Evolutionary conservation across 2,113 vertebrate species (phyloP), one percentile per base, ranked within the genome.

Genomic region (Acanthisitta chloris): DNA sequence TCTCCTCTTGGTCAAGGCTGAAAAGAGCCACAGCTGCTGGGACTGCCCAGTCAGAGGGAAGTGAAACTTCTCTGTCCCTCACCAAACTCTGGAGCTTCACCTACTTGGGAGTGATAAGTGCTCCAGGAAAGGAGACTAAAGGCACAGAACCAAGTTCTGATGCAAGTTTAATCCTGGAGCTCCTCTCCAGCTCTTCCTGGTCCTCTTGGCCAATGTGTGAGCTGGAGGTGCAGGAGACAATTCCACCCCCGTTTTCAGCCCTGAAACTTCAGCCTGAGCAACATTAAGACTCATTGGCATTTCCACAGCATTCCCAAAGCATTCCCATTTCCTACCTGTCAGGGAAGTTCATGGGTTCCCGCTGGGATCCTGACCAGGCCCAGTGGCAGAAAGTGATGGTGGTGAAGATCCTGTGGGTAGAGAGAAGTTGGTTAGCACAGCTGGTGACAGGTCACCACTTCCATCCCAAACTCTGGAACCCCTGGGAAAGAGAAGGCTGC

Each of bases 331-430:
- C 77, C 62, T 95, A 97, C 96, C 96, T 91, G 91, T 85, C 87
- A 92, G 70, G 8, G 95, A 91, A 62, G 94, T 79, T 97, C 96
- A 97, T 97, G 95, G 88, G 96, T 92, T 95, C 96, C 85, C 34
- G n/a, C 43, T 67, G 81, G 85, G 82, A 34, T 80, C 74, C 65
- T n/a, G 48, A 54, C 77, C 34, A 1, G 55, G 81, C 66, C 36
- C 0, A 42, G 59, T 0, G 51, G 36, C 36, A 40, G 6, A 20
- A 14, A 14, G 36, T 11, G 59, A 40, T 6, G 36, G 28, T 4
- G 36, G 12, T 12, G 59, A 87, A 61, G 84, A 29, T 80, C 81
- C 95, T 96, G 91, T 5, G 19, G 67, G 86, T 20, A 67, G 45
- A 69, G 38, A 86, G 9, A 25, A 52, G 55, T 5, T 2, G 7